A percentile compares a stretch with the other conserved stretches of the same genome.
Conservation (phyloP, 2,888 invertebrate species). For the Watsonalla cultraria region DNA sequence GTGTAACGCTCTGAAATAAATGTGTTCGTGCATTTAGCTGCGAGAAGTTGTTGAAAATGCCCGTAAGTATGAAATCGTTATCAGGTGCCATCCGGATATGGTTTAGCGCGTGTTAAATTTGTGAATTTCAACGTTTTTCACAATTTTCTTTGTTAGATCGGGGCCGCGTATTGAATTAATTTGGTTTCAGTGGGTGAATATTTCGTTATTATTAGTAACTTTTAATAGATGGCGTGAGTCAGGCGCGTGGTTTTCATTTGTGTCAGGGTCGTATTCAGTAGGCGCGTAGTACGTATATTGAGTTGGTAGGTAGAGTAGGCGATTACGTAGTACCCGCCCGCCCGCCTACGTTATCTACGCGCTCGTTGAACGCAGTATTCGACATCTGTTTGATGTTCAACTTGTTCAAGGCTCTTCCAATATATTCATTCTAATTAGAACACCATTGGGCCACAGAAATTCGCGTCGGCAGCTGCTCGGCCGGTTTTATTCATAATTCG, state of each 20-base stretch:
- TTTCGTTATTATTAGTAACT: not conserved
- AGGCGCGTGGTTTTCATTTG: conserved; percentile 16
- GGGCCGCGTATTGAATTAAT: not conserved
- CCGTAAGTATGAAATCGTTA: conserved; percentile 52
- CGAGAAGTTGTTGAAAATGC: conserved; percentile 51
- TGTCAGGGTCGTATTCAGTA: conserved; percentile 44
- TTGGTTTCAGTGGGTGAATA: not conserved
- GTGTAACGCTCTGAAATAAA: conserved; percentile 34
- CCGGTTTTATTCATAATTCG: not conserved
- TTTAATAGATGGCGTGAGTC: not conserved
- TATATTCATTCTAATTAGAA: not conserved
- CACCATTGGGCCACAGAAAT: not conserved
- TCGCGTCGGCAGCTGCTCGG: not conserved
- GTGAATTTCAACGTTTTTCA: conserved; percentile 21
- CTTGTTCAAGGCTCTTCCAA: not conserved
- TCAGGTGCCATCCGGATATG: conserved; percentile 53
- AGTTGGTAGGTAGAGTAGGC: conserved; percentile 12
- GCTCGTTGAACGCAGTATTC: conserved; percentile 8
- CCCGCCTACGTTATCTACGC: conserved; percentile 10
- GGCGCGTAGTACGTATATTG: conserved; percentile 18
- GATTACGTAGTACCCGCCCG: conserved; percentile 30
- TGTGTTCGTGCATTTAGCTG: conserved; percentile 35
- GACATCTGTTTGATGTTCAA: conserved; percentile 2
- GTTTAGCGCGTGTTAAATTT: conserved; percentile 25
- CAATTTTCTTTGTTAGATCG: conserved; percentile 4